These are phyloP conservation scores for sheep (Ovis aries) DNA, from an alignment of 2,113 vertebrate species.

Conservation along the genomic window ARS-UI_Ramb_v3.0 NC_056071.1:9275501-9276000, in stretches of 20 bases:
- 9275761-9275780: not conserved
- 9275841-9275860: not conserved
- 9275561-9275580: not conserved
- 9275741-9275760: not conserved
- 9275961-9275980: not conserved
- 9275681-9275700: not conserved
- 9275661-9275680: not conserved
- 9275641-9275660: not conserved
- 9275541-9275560: not conserved
- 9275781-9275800: not conserved
- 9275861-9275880: not conserved
- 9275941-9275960: not conserved
- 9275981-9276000: not conserved
- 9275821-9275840: not conserved
- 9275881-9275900: not conserved
- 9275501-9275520: not conserved
- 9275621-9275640: accelerated
- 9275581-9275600: not conserved
- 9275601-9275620: not conserved
- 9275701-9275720: not conserved
- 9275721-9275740: not conserved
- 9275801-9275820: not conserved
- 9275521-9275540: not conserved
- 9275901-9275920: not conserved
- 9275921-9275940: not conserved